Evolutionary conservation across 1,140 invertebrate species (phyloP).

Genomic region (Sinonovacula constricta): DNA sequence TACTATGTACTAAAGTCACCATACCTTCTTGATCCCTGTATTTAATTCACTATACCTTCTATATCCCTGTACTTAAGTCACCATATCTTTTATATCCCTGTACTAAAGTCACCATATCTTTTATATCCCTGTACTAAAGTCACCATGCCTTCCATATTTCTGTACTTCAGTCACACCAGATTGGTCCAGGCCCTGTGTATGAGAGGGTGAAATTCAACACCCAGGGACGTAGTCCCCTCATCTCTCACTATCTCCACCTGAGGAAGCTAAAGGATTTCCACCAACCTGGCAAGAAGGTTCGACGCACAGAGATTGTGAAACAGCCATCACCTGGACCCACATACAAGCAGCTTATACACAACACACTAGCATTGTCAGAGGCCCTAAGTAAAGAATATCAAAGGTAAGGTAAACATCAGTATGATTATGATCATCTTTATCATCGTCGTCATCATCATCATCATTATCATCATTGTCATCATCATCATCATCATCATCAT

Average conservation of each 20-base stretch:
- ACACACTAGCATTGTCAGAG: conserved; percentile 66
- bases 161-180: conserved; percentile 75
- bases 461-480: too few species aligned
- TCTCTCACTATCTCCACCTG: conserved; percentile 74
- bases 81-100: too few species aligned
- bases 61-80: too few species aligned
- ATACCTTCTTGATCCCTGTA: too few species aligned
- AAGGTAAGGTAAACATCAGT: conserved; percentile 70
- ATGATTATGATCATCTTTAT: too few species aligned
- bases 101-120: too few species aligned
- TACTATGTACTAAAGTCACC: too few species aligned
- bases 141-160: too few species aligned
- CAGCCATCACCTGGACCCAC: conserved; percentile 72
- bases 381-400: conserved; percentile 71
- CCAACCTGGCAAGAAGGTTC: conserved; percentile 70
- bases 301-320: conserved; percentile 69
- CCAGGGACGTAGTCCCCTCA: conserved; percentile 72
- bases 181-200: conserved; percentile 72
- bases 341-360: conserved; percentile 71
- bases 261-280: conserved; percentile 65
- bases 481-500: too few species aligned
- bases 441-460: too few species aligned
- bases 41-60: too few species aligned
- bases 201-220: conserved; percentile 75
- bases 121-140: too few species aligned